Evolutionary conservation across 2,113 vertebrate species (phyloP).

Genomic region (Copsychus sechellarum): DNA sequence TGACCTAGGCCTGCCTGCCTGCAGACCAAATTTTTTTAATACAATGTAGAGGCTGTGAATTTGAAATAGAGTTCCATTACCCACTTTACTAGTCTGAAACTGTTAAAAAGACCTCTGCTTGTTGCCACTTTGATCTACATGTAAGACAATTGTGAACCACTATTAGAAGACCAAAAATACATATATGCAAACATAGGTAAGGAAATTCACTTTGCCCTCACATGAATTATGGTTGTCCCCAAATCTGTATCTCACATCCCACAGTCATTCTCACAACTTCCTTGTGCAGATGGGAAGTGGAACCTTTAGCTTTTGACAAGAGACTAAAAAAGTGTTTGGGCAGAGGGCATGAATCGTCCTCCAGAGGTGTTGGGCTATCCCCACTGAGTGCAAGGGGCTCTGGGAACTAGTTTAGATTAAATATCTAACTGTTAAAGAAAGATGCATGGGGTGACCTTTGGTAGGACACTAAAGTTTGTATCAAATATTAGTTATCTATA

Average conservation of each 20-base stretch:
- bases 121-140: neutral
- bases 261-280: neutral
- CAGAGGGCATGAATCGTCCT: rapidly evolving
- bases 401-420: neutral
- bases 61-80: neutral
- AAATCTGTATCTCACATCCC: neutral
- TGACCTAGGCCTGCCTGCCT: neutral
- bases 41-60: neutral
- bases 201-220: neutral
- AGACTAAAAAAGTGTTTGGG: neutral
- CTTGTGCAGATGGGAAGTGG: neutral
- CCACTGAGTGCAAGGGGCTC: neutral
- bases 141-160: neutral
- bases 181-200: neutral
- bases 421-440: neutral
- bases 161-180: neutral
- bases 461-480: neutral
- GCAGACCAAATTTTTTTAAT: neutral
- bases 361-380: neutral
- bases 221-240: neutral
- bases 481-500: neutral
- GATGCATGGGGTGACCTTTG: neutral
- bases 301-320: neutral
- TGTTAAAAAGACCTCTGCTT: neutral
- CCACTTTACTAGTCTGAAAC: neutral